Evolutionary conservation across 2,888 invertebrate species (phyloP), one percentile per base, ranked within the genome.

Genomic region (Dioctria rufipes): DNA sequence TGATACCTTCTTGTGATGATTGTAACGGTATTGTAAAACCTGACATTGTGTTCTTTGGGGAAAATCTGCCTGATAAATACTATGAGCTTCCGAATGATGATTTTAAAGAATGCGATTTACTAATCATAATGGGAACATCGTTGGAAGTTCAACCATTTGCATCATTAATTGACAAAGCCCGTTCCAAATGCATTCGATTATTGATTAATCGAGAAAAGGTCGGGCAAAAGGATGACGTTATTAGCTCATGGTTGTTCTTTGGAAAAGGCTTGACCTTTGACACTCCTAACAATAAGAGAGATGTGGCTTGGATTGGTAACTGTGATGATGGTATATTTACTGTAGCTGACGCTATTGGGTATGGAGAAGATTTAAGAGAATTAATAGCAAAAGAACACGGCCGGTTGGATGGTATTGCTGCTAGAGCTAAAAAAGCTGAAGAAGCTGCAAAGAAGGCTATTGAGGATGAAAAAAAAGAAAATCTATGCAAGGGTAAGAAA

Each of bases 11-110:
- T 63, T 98, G 98, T 86, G 91, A 92, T 2, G 89, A 91, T 54
- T 96, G 96, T 86, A 91, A 92, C 0, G 94, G 94, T 0, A 90
- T 97, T 4, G 95, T 98, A 0, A 98, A 98, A 88, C 98, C 98
- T 6, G 98, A 98, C 86, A 96, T 99, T 84, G 95, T 98, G 11
- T 98, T 99, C 90, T 99, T 98, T 88, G 98, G 98, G 0, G 98
- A 98, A 90, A 92, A 92, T 86, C 91, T 98, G 13, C 98, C 98
- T 0, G 90, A 91, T 0, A 91, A 93, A 83, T 98, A 98, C 87
- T 94, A 95, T 84, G 86, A 88, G 5, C 91, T 92, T 83, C 91
- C 94, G 8, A 90, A 91, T 39, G 89, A 90, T 84, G 98, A 98
- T 89, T 96, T 98, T 86, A 90, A 92, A 61, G 90, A 94, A 80